Evolutionary conservation across 2,888 invertebrate genomes (phyloP), one percentile per base, ranked within the genome.

Genomic region (Lysandra bellargus): DNA sequence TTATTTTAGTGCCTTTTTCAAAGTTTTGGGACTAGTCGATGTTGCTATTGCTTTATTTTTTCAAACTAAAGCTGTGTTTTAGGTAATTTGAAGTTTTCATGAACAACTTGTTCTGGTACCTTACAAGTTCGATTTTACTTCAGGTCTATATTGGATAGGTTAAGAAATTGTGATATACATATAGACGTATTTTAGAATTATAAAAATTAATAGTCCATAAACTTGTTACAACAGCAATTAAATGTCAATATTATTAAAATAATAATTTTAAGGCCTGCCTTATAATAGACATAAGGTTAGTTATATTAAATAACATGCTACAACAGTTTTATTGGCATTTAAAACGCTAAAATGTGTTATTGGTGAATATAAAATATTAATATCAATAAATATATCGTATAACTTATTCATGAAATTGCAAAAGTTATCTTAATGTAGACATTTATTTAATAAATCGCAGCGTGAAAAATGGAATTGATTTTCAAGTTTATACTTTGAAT

Each of bases 341-440:
- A 69, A 69, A 69, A 69, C 14, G 33, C 33, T 69, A 69, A 69
- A 69, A 69, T 33, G 69, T 69, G 69, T 69, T 17, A 69, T 69
- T 69, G 69, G 69, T 5, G 14, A 9, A 69, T 69, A 69, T 64
- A 30, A 64, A 69, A 69, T 69, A 33, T 69, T 14, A 69, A 69
- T 69, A 69, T 69, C 69, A 37, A 69, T 69, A 69, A 69, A 37
- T 69, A 69, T 69, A 69, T 75, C 37, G 30, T 37, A 23, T 49
- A 75, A 53, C 53, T 57, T 76, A 76, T 76, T 57, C 76, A 76
- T 57, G 7, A 76, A 53, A 76, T 57, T 17, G 76, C 76, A 14
- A 53, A 75, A 76, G 23, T 75, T 75, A 49, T 75, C 75, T 23
- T 57, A 76, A 57, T 76, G 76, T 76, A 57, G 17, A 75, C 30